These are phyloP conservation scores for Periplaneta americana DNA, from an alignment of 1,140 invertebrate genomes.

Conservation along the genomic window DNA sequence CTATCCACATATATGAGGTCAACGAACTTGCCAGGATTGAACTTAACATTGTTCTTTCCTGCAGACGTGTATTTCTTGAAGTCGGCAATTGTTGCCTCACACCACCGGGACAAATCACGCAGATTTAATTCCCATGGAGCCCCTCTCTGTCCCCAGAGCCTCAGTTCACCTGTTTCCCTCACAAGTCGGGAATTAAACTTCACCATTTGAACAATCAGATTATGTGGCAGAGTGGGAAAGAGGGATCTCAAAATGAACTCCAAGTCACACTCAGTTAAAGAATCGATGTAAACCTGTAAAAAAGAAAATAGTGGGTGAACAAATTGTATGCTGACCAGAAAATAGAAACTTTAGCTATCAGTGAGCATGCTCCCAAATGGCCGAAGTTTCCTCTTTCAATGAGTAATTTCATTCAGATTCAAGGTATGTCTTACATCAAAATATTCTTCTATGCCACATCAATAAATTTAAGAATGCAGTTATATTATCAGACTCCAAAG, in stretches of 20 bases:
- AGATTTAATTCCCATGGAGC: conserved; percentile 97
- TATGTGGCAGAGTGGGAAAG: conserved; percentile 38
- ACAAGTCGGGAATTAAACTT: conserved; percentile 70
- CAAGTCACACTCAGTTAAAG: conserved; percentile 72
- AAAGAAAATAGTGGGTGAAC: neutral
- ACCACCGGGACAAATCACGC: conserved; percentile 92
- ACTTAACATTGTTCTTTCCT: conserved; percentile 6
- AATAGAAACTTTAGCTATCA: too few relatives aligned
- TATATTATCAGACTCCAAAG: too few relatives aligned
- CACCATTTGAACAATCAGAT: conserved; percentile 66
- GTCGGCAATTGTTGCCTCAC: conserved; percentile 51
- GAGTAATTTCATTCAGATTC: too few relatives aligned
- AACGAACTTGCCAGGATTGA: conserved; percentile 60
- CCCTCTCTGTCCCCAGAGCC: conserved; percentile 67
- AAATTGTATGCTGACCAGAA: too few relatives aligned
- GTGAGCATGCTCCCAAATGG: too few relatives aligned
- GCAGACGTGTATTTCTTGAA: conserved; percentile 20
- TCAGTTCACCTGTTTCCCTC: conserved; percentile 51
- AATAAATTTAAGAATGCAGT: too few relatives aligned
- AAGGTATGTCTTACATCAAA: too few relatives aligned
- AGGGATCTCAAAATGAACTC: conserved; percentile 45
- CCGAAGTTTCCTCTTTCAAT: too few relatives aligned
- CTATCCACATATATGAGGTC: conserved; percentile 74
- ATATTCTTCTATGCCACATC: too few relatives aligned
- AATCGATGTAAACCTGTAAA: conserved; percentile 72